phyloP scores from a whole-genome alignment of 2,888 invertebrate species.

The Agrotis puta region DNA sequence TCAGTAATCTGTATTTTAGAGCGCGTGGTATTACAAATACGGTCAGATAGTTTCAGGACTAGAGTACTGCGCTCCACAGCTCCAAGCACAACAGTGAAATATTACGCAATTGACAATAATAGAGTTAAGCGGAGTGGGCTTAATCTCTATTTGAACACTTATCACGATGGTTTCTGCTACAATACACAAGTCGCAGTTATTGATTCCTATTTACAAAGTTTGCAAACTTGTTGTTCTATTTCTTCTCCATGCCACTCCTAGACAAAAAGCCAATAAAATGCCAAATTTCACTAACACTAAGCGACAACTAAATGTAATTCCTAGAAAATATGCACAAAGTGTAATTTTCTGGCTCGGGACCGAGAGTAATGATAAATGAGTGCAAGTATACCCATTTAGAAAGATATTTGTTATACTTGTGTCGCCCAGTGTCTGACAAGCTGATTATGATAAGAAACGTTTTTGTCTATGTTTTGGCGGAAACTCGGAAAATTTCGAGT shows the following conservation, averaged over 20 bases:
- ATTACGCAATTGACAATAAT: neutral
- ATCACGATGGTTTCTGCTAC: neutral
- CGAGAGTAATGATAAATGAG: neutral
- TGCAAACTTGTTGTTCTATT: neutral
- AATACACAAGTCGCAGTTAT: neutral
- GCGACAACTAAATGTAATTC: neutral
- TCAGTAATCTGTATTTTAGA: no score
- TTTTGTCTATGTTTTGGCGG: neutral
- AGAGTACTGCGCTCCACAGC: no score
- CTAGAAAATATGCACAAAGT: neutral
- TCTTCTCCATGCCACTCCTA: no score
- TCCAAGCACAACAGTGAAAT: neutral
- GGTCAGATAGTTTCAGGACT: no score
- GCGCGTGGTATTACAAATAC: no score
- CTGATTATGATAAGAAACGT: no score
- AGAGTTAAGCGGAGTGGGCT: neutral
- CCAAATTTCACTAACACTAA: neutral
- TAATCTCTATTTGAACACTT: conserved; percentile 17
- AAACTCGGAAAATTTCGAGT: neutral
- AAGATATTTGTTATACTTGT: no score
- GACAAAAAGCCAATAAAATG: no score
- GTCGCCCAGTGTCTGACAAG: no score
- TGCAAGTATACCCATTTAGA: no score
- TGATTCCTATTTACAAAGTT: neutral
- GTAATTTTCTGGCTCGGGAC: neutral